Evolutionary conservation across 2,888 invertebrate species (phyloP), one percentile per base, ranked within the genome.

Genomic region (Homarus gammarus): DNA sequence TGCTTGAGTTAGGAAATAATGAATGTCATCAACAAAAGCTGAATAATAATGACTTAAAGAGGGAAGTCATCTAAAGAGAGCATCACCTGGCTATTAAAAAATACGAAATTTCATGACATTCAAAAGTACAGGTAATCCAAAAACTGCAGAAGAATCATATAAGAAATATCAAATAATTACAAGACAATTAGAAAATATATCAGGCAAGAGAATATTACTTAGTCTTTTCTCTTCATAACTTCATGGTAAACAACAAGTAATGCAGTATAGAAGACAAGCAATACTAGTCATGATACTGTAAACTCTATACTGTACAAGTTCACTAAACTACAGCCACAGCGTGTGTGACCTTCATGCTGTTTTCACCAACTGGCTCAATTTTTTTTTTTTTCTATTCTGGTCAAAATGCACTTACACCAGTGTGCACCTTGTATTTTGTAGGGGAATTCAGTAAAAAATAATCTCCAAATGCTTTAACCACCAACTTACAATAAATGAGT

Each of bases 161-260:
- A 51, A 33, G 56, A 51, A 78, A 40, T 78, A 78, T 49, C 56
- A 79, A 79, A 79, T 79, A 61, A 61, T n/a, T 56, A 79, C 79
- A 56, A 79, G 38, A n/a, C 38, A 33, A 56, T 61, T 27, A 5
- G 61, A 79, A 36, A 36, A 61, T 15, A 61, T 36, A 79, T 79
- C 79, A 79, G 61, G 79, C 79, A 79, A 27, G 49, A 61, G 61
- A 79, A 61, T 61, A 79, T 61, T 78, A 79, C 61, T 79, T n/a
- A n/a, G n/a, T n/a, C n/a, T n/a, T n/a, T n/a, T n/a, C n/a, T n/a
- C n/a, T n/a, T n/a, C n/a, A n/a, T n/a, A n/a, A n/a, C n/a, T n/a
- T 78, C 27, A 51, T 78, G 22, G 36, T 78, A 5, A 56, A 56
- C 56, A 56, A 56, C 22, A 31, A 78, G 49, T 77, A 78, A 78